Evolutionary conservation across 30 jellyfish, hydroid and myxozoan species (phyloP).

Genomic region (Rhopilema esculentum): DNA sequence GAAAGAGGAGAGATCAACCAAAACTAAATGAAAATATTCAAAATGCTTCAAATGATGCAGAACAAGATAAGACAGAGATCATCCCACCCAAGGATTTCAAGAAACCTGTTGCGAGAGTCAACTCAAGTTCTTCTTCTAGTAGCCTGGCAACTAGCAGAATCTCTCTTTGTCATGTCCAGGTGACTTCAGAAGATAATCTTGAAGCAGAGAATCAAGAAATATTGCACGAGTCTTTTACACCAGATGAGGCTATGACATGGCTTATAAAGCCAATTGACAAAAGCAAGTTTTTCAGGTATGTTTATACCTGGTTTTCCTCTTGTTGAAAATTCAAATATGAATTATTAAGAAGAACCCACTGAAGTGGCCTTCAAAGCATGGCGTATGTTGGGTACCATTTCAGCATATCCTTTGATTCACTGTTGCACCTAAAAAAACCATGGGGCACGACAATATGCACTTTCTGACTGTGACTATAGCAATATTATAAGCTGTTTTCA

Average conservation of each 20-base stretch:
- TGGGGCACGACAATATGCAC: no score
- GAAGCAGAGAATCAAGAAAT: constrained; percentile 5
- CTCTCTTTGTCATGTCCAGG: constrained; percentile 49
- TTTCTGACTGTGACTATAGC: not conserved
- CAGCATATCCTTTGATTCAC: no score
- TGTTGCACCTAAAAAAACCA: no score
- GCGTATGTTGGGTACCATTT: no score
- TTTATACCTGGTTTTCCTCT: not conserved
- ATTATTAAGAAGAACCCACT: not conserved
- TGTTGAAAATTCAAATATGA: not conserved
- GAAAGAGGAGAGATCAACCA: constrained; percentile 58
- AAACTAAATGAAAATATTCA: constrained; percentile 22
- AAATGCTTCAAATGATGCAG: constrained; percentile 15
- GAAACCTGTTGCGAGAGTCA: not conserved
- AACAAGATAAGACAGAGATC: not conserved
- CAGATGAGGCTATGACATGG: constrained; percentile 79
- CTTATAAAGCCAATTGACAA: constrained; percentile 73
- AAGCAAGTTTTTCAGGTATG: constrained; percentile 73
- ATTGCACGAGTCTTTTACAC: constrained; percentile 10
- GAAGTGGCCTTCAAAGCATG: not conserved
- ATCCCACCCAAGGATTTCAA: not conserved
- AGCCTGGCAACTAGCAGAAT: constrained; percentile 17
- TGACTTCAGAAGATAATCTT: constrained; percentile 52
- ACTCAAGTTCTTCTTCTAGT: constrained; percentile 16
- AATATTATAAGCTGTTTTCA: not conserved